Percentiles rank a stretch among this genome's conserved stretches.
Conservation (phyloP, 2,113 vertebrate species). For the Regulus satrapa region DNA sequence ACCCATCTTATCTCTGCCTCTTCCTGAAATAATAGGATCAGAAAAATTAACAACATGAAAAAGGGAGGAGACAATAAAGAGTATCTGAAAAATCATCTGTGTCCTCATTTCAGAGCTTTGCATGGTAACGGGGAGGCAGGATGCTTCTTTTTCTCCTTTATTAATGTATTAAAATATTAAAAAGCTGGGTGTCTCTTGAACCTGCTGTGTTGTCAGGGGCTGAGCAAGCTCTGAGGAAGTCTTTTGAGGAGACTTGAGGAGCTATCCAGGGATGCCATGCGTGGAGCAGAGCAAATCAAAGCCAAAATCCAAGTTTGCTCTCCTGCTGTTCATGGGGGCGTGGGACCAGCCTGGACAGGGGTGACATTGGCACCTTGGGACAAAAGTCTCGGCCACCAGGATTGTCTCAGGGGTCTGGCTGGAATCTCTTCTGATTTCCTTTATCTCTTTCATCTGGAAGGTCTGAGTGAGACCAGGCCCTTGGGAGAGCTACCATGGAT, state of each 20-base stretch:
- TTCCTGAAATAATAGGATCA: neutral
- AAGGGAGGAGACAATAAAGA: conserved; percentile 8
- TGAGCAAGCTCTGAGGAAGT: neutral
- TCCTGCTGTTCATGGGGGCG: rapidly evolving
- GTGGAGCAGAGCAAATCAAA: neutral
- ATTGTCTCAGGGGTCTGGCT: neutral
- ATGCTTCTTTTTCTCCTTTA: neutral
- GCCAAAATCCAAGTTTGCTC: neutral
- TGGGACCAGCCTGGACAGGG: neutral
- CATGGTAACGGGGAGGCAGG: neutral
- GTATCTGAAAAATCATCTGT: conserved; percentile 17
- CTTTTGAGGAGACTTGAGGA: neutral
- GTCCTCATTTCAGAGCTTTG: conserved; percentile 25
- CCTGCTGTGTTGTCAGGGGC: neutral
- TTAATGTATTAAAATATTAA: neutral
- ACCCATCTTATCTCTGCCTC: neutral
- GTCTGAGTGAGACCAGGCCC: neutral
- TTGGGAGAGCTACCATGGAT: neutral
- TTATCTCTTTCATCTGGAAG: neutral
- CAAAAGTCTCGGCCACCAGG: neutral
- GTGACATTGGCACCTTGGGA: neutral
- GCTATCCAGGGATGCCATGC: neutral
- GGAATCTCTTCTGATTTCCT: neutral
- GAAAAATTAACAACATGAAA: conserved; percentile 14
- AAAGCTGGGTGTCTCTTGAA: neutral